Evolutionary conservation across 2,888 invertebrate species (phyloP).

Genomic region (Cephus rjabovi): DNA sequence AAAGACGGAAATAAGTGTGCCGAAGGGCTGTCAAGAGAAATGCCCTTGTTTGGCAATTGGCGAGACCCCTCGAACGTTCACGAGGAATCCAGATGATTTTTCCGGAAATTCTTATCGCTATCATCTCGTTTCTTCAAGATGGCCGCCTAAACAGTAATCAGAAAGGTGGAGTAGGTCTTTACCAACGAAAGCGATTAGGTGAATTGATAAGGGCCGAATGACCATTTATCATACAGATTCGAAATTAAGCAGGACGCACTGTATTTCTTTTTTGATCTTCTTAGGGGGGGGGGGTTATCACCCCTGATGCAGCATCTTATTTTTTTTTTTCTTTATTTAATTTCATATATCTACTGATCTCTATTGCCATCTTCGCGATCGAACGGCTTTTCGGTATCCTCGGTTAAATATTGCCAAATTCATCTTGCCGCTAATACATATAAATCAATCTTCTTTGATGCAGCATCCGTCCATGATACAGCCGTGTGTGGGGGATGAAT

Average conservation of each 20-base stretch:
- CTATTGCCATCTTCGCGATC: too few species aligned
- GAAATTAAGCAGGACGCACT: background rate
- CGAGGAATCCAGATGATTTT: background rate
- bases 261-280: too few species aligned
- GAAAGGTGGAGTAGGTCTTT: background rate
- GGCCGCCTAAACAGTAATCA: background rate
- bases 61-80: background rate
- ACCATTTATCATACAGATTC: background rate
- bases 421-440: background rate
- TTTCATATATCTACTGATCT: background rate
- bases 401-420: background rate
- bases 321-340: background rate
- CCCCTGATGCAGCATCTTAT: background rate
- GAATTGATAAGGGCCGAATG: background rate
- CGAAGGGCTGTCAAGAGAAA: background rate
- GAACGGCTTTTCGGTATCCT: too few species aligned
- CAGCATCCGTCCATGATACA: background rate
- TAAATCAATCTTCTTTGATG: background rate
- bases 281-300: background rate
- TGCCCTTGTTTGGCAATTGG: background rate
- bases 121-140: background rate
- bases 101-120: background rate
- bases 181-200: background rate
- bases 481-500: background rate
- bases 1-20: background rate